phyloP scores from a whole-genome alignment of 2,888 invertebrate species.

The Agrilus cyanescens region DNA sequence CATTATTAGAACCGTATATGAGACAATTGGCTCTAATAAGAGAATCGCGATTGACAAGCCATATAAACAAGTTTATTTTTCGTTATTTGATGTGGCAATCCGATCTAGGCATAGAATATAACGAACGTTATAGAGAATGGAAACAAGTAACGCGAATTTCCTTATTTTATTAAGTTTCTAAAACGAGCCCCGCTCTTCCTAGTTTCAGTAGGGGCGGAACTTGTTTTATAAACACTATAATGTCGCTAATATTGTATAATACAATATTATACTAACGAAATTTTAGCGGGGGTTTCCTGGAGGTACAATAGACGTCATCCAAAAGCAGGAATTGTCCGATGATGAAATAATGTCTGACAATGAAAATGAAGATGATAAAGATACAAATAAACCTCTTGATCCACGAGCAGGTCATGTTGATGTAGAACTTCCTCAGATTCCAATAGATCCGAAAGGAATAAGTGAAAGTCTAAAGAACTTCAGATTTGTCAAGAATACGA shows the following conservation, averaged over 20 bases:
- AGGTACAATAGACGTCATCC: constrained; percentile 53
- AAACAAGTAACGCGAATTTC: constrained; percentile 36
- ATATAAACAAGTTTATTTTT: constrained; percentile 49
- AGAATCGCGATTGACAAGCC: constrained; percentile 40
- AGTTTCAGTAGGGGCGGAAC: too few relatives aligned
- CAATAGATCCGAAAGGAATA: constrained; percentile 48
- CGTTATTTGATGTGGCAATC: constrained; percentile 62
- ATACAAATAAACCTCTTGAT: constrained; percentile 38
- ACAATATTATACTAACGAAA: not conserved
- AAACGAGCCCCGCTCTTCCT: too few relatives aligned
- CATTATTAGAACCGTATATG: constrained; percentile 58
- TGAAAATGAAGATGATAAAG: constrained; percentile 18
- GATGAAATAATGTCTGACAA: constrained; percentile 29
- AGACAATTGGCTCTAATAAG: constrained; percentile 44
- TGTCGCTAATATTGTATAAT: too few relatives aligned
- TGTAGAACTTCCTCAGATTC: constrained; percentile 57
- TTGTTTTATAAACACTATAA: too few relatives aligned
- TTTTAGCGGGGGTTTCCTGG: constrained; percentile 60
- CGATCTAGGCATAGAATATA: constrained; percentile 51
- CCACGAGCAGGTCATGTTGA: constrained; percentile 72
- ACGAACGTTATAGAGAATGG: constrained; percentile 58
- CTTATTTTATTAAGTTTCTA: constrained; percentile 1
- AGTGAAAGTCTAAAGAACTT: constrained; percentile 41
- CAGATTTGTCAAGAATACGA: constrained; percentile 39
- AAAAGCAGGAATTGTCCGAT: constrained; percentile 39